Conservation (phyloP, 1,140 invertebrate genomes). For the Reticulitermes speratus region DNA sequence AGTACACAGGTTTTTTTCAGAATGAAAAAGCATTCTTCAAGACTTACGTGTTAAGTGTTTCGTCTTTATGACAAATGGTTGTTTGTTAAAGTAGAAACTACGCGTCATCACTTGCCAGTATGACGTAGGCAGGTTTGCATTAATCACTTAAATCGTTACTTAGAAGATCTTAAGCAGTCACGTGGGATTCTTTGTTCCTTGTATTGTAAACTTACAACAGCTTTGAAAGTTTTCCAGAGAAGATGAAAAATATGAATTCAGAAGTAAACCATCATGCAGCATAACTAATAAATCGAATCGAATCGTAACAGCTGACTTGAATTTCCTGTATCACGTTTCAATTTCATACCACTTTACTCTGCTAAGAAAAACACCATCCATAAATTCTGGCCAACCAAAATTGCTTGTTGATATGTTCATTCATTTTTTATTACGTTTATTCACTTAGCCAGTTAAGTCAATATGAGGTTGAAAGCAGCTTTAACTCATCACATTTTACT, state of each 20-base stretch:
- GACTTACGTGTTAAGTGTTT: not conserved
- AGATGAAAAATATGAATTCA: not conserved
- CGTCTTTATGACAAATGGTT: not conserved
- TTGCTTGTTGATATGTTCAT: too few species aligned
- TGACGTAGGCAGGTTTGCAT: not conserved
- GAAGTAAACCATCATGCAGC: too few species aligned
- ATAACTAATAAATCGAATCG: too few species aligned
- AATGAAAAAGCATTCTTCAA: not conserved
- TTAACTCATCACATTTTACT: too few species aligned
- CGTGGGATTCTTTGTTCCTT: not conserved
- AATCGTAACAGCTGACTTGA: too few species aligned
- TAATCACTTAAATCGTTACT: not conserved
- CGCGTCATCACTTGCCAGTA: not conserved
- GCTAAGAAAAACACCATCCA: too few species aligned
- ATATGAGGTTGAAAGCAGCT: too few species aligned
- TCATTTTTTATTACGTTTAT: too few species aligned
- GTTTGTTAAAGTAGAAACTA: not conserved
- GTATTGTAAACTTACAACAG: not conserved
- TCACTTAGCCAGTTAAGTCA: too few species aligned
- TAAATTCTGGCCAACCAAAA: too few species aligned
- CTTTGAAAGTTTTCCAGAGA: not conserved
- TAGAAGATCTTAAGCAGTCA: not conserved
- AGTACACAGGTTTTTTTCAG: not conserved
- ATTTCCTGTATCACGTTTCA: too few species aligned
- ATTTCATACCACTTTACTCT: too few species aligned